A percentile compares a stretch with the other conserved stretches of the same genome.
phyloP scores from a whole-genome alignment of 1,140 invertebrate species.

The Trissolcus basalis region DNA sequence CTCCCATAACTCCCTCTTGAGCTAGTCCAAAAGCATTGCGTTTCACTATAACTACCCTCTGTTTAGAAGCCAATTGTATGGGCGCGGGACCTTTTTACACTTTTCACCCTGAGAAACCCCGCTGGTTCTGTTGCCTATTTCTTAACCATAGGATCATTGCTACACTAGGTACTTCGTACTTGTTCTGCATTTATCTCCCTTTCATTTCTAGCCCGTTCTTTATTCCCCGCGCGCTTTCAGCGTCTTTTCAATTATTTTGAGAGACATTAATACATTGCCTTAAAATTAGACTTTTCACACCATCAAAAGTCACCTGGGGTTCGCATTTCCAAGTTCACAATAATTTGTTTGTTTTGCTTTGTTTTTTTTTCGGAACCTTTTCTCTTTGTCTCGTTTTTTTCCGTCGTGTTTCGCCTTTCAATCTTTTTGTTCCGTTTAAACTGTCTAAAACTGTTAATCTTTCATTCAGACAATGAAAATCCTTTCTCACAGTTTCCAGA shows the following conservation, averaged over 20 bases:
- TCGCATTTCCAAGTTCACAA: conserved; percentile 9
- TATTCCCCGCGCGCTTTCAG: conserved; percentile 38
- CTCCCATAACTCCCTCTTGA: conserved; percentile 43
- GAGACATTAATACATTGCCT: conserved; percentile 47
- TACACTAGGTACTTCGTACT: conserved; percentile 45
- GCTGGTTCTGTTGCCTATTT: conserved; percentile 63
- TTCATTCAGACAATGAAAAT: too few relatives aligned
- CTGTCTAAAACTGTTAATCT: too few relatives aligned
- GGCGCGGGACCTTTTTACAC: conserved; percentile 59
- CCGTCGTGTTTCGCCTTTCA: too few relatives aligned
- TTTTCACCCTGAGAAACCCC: conserved; percentile 61
- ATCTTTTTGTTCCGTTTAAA: too few relatives aligned
- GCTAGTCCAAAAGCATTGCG: conserved; percentile 32
- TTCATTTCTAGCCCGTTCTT: conserved; percentile 32
- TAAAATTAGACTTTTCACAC: conserved; percentile 51
- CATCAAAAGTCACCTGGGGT: conserved; percentile 34
- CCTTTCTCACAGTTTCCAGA: too few relatives aligned
- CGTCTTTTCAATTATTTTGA: conserved; percentile 53
- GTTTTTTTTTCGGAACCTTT: neutral
- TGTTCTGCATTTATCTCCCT: conserved; percentile 50
- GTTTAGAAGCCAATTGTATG: conserved; percentile 65
- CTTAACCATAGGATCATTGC: conserved; percentile 58
- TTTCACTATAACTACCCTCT: conserved; percentile 65
- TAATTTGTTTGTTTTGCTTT: conserved; percentile 9
- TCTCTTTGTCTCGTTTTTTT: neutral